Conservation (phyloP, 2,113 vertebrate species). For the Psettodes erumei region DNA sequence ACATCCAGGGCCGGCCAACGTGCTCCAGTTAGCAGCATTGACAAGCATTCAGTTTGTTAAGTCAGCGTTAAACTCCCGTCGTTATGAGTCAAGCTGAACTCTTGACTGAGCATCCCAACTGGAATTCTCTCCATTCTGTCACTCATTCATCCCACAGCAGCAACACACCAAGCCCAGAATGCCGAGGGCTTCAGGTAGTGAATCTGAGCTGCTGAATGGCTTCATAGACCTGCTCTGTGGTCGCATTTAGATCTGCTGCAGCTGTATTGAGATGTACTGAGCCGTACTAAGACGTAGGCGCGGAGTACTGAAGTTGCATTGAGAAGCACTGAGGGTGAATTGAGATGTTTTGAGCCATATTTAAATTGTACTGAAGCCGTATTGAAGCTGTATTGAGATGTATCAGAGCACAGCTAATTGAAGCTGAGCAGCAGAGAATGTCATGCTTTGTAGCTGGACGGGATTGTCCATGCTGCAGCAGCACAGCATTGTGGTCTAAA, state of each 20-base stretch:
- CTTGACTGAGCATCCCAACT: constrained; percentile 69
- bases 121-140: constrained; percentile 71
- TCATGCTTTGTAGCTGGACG: constrained; percentile 71
- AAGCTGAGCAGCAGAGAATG: constrained; percentile 80
- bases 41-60: constrained; percentile 77
- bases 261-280: constrained; percentile 75
- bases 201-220: constrained; percentile 51
- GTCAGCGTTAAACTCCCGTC: constrained; percentile 70
- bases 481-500: constrained; percentile 67
- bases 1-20: constrained; percentile 36
- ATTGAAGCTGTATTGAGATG: constrained; percentile 76
- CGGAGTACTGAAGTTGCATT: constrained; percentile 65
- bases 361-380: constrained; percentile 70
- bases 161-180: constrained; percentile 46
- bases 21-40: constrained; percentile 57
- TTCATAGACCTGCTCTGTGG: constrained; percentile 44
- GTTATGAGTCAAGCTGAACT: constrained; percentile 75
- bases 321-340: constrained; percentile 76
- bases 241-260: constrained; percentile 67
- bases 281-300: constrained; percentile 69
- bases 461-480: constrained; percentile 74
- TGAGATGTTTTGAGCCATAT: constrained; percentile 81
- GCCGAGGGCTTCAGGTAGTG: constrained; percentile 61
- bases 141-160: constrained; percentile 62
- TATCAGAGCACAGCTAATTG: constrained; percentile 83